Evolutionary conservation across 92 coral and sea anemone species (phyloP), one percentile per base, ranked within the genome.

Genomic region (Phenganax marumi): DNA sequence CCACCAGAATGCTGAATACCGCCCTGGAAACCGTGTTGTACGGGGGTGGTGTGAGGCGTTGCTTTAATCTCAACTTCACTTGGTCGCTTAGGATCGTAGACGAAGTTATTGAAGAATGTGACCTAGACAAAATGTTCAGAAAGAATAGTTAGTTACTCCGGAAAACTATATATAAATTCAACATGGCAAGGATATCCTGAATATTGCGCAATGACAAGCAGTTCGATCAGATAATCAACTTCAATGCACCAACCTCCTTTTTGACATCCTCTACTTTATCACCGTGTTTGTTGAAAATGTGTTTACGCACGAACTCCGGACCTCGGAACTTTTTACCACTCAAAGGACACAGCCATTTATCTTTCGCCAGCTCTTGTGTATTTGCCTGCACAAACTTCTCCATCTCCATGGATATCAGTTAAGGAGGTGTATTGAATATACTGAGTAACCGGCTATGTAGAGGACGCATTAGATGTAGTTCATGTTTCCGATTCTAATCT

Each of bases 321-420:
- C 98, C 98, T 50, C 98, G 88, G 83, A 94, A 94, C 68, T 94
- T 94, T 86, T 94, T 94, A 14, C 98, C 98, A 80, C 98, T 94
- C 75, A 94, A 84, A 1, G 98, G 98, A 76, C 98, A 94, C 64
- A 94, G 85, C 98, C 98, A 94, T 69, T 94, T 94, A 80, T 94
- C 98, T 82, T 92, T 94, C 0, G 97, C 97, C 49, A 92, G 84
- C 89, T 94, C 98, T 65, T 94, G 95, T 3, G 98, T 92, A 90
- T 94, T 94, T 10, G 95, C 98, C 76, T 90, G 97, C 14, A 94
- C 91, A 80, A 94, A 92, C 89, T 92, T 94, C 62, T 92, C 97
- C 56, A 89, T 88, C 87, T 94, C 98, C 93, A 88, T 94, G 50
- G 72, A 75, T 17, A 90, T 13, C 68, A 94, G 92, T 79, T 92